phyloP scores from a whole-genome alignment of 2,113 vertebrate genomes.

The Gallinago jamesoni region DNA sequence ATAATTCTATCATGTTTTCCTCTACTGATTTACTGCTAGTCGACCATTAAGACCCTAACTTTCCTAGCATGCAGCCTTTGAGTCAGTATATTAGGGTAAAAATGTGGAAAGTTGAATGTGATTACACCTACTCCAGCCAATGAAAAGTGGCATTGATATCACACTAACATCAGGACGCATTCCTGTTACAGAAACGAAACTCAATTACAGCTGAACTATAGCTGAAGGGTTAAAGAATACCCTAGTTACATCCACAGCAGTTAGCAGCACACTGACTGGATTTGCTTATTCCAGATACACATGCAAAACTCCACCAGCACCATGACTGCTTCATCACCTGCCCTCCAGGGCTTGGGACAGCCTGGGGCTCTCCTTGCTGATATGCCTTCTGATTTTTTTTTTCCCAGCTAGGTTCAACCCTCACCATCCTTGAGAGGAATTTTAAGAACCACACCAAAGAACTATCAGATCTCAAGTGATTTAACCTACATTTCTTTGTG shows the following conservation, averaged over 20 bases:
- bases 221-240: background rate
- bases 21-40: background rate
- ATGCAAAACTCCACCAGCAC: background rate
- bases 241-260: background rate
- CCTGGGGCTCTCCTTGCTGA: background rate
- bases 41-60: background rate
- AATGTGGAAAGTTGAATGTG: background rate
- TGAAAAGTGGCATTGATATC: background rate
- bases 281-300: background rate
- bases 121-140: background rate
- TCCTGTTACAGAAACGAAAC: background rate
- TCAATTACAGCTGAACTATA: background rate
- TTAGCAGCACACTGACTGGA: background rate
- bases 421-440: background rate
- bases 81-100: background rate
- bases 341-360: background rate
- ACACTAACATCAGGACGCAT: background rate
- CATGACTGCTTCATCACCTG: background rate
- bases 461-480: background rate
- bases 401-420: background rate
- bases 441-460: background rate
- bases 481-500: background rate
- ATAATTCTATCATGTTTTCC: background rate
- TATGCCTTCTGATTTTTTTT: background rate
- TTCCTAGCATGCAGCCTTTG: background rate